Conservation (phyloP, 1,140 invertebrate genomes). For the Drosophila tani region DNA sequence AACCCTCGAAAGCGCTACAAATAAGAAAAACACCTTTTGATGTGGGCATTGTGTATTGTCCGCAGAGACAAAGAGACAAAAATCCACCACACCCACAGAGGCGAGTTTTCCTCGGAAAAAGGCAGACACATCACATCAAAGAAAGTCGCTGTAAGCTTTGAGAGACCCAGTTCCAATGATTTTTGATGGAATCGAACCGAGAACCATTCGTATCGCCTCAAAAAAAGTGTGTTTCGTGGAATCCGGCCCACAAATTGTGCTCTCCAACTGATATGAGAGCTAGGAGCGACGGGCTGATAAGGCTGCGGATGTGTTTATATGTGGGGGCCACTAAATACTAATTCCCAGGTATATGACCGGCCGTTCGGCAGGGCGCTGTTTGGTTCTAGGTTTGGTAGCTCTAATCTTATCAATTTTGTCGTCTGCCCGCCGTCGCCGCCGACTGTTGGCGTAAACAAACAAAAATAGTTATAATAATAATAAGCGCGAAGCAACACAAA, state of each 20-base stretch:
- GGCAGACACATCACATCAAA: neutral
- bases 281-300: conserved; percentile 42
- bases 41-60: conserved; percentile 35
- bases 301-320: conserved; percentile 13
- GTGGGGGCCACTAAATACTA: conserved; percentile 42
- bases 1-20: conserved; percentile 52
- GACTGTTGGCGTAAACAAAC: conserved; percentile 66
- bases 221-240: conserved; percentile 49
- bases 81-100: conserved; percentile 23
- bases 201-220: conserved; percentile 10
- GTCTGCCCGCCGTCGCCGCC: conserved; percentile 24
- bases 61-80: conserved; percentile 20
- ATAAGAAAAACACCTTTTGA: conserved; percentile 70
- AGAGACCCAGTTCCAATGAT: conserved; percentile 18
- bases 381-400: conserved; percentile 45
- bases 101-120: conserved; percentile 37
- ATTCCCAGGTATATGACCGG: conserved; percentile 62
- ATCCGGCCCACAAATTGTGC: conserved; percentile 41
- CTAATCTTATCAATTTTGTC: conserved; percentile 71
- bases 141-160: conserved; percentile 26
- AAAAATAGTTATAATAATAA: conserved; percentile 69
- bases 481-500: conserved; percentile 45
- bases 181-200: conserved; percentile 21
- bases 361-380: conserved; percentile 35
- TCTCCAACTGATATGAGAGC: conserved; percentile 37